Conservation (phyloP, 2,113 vertebrate genomes). For the Mormyrus lacerda region DNA sequence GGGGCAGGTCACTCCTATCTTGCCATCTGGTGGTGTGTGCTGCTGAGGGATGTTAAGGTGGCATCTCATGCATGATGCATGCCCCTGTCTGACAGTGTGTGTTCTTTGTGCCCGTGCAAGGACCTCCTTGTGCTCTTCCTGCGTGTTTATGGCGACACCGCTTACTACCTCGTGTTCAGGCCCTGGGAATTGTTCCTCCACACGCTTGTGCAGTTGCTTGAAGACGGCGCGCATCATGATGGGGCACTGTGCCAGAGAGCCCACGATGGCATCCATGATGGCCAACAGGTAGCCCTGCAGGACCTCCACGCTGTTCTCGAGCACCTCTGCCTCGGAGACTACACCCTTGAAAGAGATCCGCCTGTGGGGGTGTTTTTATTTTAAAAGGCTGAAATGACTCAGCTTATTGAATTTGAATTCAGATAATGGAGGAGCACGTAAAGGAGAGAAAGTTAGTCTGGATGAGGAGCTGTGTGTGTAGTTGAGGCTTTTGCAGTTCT, state of each 20-base stretch:
- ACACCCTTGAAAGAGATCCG: slow-evolving; percentile 80
- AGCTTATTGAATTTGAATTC: neutral
- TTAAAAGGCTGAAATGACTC: neutral
- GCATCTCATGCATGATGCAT: neutral
- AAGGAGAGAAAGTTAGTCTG: neutral
- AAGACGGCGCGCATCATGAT: slow-evolving; percentile 72
- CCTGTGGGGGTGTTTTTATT: slow-evolving; percentile 43
- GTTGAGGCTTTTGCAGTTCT: neutral
- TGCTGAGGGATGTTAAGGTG: neutral
- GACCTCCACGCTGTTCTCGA: slow-evolving; percentile 79
- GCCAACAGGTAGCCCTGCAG: slow-evolving; percentile 72
- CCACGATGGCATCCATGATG: slow-evolving; percentile 70
- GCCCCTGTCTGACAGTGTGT: neutral
- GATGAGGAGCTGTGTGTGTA: neutral
- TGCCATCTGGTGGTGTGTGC: neutral
- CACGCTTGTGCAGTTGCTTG: slow-evolving; percentile 71
- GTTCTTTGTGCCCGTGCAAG: neutral
- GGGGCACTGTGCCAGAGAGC: slow-evolving; percentile 72
- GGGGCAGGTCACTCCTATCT: neutral
- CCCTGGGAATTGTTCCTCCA: slow-evolving; percentile 68
- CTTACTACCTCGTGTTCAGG: slow-evolving; percentile 59
- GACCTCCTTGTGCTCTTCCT: neutral
- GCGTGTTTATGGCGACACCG: neutral
- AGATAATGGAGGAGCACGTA: neutral
- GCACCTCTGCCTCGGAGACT: slow-evolving; percentile 65